Evolutionary conservation across 2,888 invertebrate genomes (phyloP).

Genomic region (Priocnemis perturbator): DNA sequence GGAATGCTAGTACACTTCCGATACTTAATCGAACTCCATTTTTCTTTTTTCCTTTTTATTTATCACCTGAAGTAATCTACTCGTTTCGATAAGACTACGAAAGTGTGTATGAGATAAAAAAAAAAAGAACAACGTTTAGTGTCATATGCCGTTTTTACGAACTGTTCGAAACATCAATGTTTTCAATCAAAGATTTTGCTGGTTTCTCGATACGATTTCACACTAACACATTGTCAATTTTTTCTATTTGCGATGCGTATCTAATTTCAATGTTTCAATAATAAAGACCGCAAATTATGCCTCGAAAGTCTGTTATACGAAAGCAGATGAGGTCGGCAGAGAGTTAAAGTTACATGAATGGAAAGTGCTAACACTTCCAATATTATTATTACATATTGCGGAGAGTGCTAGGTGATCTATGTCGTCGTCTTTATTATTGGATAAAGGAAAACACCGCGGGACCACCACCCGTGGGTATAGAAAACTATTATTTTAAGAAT

Average conservation of each 20-base stretch:
- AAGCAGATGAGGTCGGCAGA: too few species aligned
- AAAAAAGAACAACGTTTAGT: conserved; percentile 5
- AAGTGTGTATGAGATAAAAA: too few species aligned
- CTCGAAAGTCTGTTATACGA: neutral
- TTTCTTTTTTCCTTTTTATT: conserved; percentile 24
- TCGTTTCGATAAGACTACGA: conserved; percentile 24
- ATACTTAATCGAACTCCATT: conserved; percentile 46
- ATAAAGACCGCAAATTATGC: conserved; percentile 43
- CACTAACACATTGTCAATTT: conserved; percentile 16
- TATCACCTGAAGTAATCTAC: conserved; percentile 32
- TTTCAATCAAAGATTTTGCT: conserved; percentile 5
- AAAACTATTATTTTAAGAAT: conserved; percentile 6
- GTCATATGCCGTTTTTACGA: conserved; percentile 26
- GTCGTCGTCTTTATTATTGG: conserved; percentile 48
- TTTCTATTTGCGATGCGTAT: conserved; percentile 9
- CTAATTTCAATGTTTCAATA: conserved; percentile 41
- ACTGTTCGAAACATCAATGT: conserved; percentile 26
- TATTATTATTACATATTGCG: conserved; percentile 7
- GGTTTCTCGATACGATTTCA: conserved; percentile 15
- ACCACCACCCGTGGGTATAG: neutral
- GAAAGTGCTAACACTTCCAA: conserved; percentile 12
- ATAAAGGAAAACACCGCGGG: conserved; percentile 14
- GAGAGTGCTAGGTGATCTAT: conserved; percentile 30
- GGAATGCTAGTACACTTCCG: conserved; percentile 47
- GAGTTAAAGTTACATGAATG: conserved; percentile 10